Evolutionary conservation across 2,797 vertebrate genomes (phyloP).

Genomic region (Pelobates cultripes): DNA sequence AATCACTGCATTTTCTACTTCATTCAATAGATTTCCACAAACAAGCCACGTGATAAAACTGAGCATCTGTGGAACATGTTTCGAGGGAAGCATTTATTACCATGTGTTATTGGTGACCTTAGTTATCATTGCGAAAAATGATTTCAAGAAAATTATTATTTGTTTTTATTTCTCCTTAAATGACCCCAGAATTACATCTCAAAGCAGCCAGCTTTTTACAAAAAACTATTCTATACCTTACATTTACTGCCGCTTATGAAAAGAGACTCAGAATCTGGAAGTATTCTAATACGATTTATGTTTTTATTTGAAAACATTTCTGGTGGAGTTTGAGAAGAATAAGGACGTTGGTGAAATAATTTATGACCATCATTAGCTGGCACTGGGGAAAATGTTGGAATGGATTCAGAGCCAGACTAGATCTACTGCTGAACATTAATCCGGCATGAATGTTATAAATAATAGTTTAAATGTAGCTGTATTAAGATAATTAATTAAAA

Average conservation of each 20-base stretch:
- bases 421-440: no score
- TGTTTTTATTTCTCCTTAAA: conserved; percentile 9
- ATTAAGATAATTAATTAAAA: no score
- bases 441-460: no score
- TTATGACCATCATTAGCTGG: neutral
- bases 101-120: neutral
- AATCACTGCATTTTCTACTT: no score
- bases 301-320: neutral
- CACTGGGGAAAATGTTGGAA: neutral
- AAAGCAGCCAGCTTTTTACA: neutral
- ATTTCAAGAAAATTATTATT: conserved; percentile 14
- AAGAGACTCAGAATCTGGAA: neutral
- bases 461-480: no score
- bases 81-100: neutral
- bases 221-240: conserved; percentile 5
- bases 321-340: neutral
- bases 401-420: neutral
- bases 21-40: no score
- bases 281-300: neutral
- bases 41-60: neutral
- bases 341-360: neutral
- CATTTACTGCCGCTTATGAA: neutral
- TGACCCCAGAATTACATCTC: conserved; percentile 13
- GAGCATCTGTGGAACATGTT: conserved; percentile 39
- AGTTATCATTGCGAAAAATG: conserved; percentile 13